Base-by-base conservation (phyloP, 2,797 vertebrate genomes). In the Artibeus jamaicensis region DNA sequence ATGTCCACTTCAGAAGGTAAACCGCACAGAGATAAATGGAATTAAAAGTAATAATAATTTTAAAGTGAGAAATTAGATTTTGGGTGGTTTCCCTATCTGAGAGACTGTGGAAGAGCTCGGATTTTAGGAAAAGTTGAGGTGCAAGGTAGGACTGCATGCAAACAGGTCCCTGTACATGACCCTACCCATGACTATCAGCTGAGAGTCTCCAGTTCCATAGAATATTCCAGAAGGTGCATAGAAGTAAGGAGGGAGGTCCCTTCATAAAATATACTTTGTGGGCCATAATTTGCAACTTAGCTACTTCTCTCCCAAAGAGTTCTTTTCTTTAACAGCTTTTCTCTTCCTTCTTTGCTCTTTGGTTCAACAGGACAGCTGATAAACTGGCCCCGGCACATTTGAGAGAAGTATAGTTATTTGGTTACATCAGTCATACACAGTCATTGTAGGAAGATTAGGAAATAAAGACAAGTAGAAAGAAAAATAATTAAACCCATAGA, bases 31-130 rank as follows among this genome's bases (percentile, higher is more conserved):
- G 53, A 55, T 9, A 22, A 55, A 24, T 22, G 16, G 22, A 55
- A 55, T 55, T 22, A 55, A 55, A 55, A 55, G 22, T 55, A 53
- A 55, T 24, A 55, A 55, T 91, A 71, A 77, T 89, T 91, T 89
- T 57, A 68, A 73, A 11, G 53, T 76, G 81, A 93, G 37, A 91
- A 95, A 79, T 59, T 78, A 95, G 44, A 50, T 89, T 62, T 71
- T 88, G 88, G 46, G 89, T 37, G 8, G 44, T 67, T 74, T 94
- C 78, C 48, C 39, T 62, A 16, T 44, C 53, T 55, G 57, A 77
- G 42, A 42, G 42, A 42, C 4, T 18, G 50, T 70, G 24, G 7
- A 91, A 95, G 59, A 88, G 9, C 77, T 79, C 57, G 89, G 57
- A 53, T 68, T 88, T 87, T 65, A 71, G 44, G 24, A 73, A 32